Base-by-base conservation (phyloP, 1,140 invertebrate species). In the Trialeurodes vaporariorum region DNA sequence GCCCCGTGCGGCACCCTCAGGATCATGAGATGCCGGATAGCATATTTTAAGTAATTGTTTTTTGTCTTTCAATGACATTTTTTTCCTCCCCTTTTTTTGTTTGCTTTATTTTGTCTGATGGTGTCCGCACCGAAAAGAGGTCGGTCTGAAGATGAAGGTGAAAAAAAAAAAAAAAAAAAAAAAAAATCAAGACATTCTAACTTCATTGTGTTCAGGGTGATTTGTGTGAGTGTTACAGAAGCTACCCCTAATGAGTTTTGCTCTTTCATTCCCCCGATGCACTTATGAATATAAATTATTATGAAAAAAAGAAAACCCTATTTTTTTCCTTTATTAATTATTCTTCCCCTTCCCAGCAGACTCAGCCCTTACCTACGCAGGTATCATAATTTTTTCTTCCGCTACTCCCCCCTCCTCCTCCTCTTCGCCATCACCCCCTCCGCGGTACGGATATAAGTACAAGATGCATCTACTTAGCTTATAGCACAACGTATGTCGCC, bases 11-110 rank as follows among this genome's bases (percentile, higher is more conserved):
- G n/a, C n/a, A n/a, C n/a, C n/a, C n/a, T n/a, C n/a, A 49, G 34
- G 34, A 49, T 17, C 17, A 5, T 49, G 34, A 49, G 34, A 17
- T 9, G 17, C 34, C 34, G 17, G 17, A 17, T 5, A 5, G 34
- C 5, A 49, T 49, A 49, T 49, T 49, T 49, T 49, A 49, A 49
- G 34, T 49, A 49, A 49, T 49, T 49, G 34, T 49, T 49, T 49
- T 49, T 49, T 49, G 17, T 49, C 34, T 49, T 49, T 49, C 34
- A 49, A 49, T 49, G 34, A 49, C 34, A 49, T 49, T 49, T 49
- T 49, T 49, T 49, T 49, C 34, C n/a, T n/a, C n/a, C n/a, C n/a
- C n/a, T 49, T 49, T 49, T 49, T 49, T 49, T n/a, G n/a, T n/a
- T n/a, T n/a, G n/a, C n/a, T n/a, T n/a, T n/a, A n/a, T n/a, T n/a